Evolutionary conservation across 2,797 vertebrate genomes (phyloP).

Genomic region (Accipiter fasciatus): DNA sequence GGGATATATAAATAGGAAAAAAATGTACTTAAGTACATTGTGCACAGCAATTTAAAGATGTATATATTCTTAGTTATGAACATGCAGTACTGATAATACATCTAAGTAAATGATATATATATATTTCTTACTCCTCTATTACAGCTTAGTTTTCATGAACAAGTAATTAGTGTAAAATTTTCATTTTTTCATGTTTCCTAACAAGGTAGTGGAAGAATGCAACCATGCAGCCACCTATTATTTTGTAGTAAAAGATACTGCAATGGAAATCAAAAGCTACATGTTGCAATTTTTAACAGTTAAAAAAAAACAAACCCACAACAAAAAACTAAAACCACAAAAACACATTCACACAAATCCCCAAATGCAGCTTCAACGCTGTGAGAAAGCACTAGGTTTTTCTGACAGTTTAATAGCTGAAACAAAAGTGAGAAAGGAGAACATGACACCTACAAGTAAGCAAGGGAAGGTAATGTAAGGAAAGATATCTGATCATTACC

Average conservation of each 20-base stretch:
- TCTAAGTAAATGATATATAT: neutral
- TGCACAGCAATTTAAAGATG: neutral
- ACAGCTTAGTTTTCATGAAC: neutral
- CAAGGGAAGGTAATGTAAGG: neutral
- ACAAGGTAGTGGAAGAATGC: neutral
- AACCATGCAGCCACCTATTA: neutral
- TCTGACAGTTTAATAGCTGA: neutral
- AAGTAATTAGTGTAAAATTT: neutral
- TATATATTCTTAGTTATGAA: neutral
- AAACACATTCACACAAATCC: neutral
- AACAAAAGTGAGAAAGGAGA: constrained; percentile 1
- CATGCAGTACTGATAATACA: neutral
- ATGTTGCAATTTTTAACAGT: neutral
- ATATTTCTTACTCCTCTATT: neutral
- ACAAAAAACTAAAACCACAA: neutral
- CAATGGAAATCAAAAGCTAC: neutral
- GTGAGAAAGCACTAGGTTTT: neutral
- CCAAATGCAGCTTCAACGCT: neutral
- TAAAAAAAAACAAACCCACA: neutral
- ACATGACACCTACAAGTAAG: neutral
- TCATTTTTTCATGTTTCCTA: neutral
- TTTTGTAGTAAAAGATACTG: neutral
- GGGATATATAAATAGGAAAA: neutral
- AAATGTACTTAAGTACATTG: neutral
- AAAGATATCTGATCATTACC: neutral